phyloP scores from a whole-genome alignment of 2,888 invertebrate genomes.

The Himalopsyche japonica region DNA sequence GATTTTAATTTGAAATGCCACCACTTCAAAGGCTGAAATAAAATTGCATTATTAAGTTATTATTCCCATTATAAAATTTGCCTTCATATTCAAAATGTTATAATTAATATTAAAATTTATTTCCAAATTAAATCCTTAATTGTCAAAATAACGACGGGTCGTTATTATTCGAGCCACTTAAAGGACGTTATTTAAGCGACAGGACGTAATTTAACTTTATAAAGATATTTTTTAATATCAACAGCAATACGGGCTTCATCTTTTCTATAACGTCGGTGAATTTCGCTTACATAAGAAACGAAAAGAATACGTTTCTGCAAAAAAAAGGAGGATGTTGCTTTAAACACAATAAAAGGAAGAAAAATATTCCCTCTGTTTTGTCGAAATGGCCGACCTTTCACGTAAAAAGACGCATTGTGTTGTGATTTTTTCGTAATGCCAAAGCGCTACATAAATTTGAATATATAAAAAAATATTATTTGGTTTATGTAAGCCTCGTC shows the following conservation, averaged over 20 bases:
- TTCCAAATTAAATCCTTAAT: neutral
- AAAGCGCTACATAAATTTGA: neutral
- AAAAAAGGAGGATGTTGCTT: neutral
- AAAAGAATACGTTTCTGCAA: neutral
- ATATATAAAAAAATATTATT: neutral
- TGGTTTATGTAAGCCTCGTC: neutral
- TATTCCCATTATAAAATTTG: neutral
- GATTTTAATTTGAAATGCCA: too few species aligned
- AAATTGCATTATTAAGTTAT: neutral
- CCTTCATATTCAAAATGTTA: neutral
- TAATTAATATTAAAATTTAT: neutral
- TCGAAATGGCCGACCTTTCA: neutral
- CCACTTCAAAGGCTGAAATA: too few species aligned
- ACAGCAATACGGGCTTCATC: neutral
- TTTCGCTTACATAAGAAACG: neutral
- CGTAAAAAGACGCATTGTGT: neutral
- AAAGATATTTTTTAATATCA: neutral
- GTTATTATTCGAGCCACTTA: neutral
- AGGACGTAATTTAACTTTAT: neutral
- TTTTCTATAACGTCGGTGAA: neutral
- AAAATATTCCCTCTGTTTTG: conserved; percentile 1
- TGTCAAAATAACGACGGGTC: neutral
- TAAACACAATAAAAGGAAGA: neutral
- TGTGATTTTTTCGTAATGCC: conserved; percentile 1
- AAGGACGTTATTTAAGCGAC: neutral